phyloP scores from a whole-genome alignment of 2,113 vertebrate species.

The Vicugna pacos region DNA sequence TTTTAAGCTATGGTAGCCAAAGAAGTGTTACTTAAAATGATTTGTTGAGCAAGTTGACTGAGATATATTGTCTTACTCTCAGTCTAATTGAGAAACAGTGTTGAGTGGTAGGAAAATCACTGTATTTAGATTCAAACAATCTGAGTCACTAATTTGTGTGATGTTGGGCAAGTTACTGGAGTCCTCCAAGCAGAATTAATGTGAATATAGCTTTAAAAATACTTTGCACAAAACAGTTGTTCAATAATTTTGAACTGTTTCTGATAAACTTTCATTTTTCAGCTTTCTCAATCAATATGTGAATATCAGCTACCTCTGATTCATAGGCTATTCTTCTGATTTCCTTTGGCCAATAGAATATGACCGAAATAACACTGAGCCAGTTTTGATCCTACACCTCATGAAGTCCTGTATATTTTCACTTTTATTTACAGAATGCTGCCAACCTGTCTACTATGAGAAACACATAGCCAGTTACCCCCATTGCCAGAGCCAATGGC shows the following conservation, averaged over 20 bases:
- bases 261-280: neutral
- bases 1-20: neutral
- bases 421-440: neutral
- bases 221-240: neutral
- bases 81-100: neutral
- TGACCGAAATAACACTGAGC: neutral
- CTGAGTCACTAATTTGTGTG: neutral
- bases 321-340: neutral
- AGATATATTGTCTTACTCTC: neutral
- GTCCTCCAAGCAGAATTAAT: neutral
- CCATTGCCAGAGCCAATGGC: neutral
- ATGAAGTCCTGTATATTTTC: neutral
- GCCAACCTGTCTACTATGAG: neutral
- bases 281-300: neutral
- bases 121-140: neutral
- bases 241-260: neutral
- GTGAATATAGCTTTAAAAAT: neutral
- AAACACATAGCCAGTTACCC: neutral
- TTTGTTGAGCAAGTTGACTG: neutral
- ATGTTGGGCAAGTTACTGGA: neutral
- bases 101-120: neutral
- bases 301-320: neutral
- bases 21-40: neutral
- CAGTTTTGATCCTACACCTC: neutral
- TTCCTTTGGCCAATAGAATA: neutral